Evolutionary conservation across 64 coral and sea anemone genomes (phyloP).

Genomic region (Montipora cactus): DNA sequence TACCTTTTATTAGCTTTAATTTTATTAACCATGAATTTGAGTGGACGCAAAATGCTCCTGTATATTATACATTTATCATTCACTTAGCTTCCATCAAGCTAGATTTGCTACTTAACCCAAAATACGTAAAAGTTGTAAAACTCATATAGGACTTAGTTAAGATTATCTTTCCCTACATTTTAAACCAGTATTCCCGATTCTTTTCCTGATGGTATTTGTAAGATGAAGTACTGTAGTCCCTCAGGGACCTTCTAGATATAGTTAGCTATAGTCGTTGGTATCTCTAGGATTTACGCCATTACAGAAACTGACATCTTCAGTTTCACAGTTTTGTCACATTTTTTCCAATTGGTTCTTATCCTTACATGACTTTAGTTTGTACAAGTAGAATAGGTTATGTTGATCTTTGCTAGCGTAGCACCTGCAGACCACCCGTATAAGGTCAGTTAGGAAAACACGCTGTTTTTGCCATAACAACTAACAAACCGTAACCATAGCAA

Average conservation of each 20-base stretch:
- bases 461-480: background rate
- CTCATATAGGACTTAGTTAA: too few species aligned
- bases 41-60: background rate
- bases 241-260: too few species aligned
- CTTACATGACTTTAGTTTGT: background rate
- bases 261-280: background rate
- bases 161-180: background rate
- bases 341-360: background rate
- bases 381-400: conserved; percentile 43
- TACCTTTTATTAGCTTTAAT: conserved; percentile 4
- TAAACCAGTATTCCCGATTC: background rate
- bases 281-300: background rate
- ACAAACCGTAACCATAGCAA: background rate
- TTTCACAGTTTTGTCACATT: background rate
- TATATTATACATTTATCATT: background rate
- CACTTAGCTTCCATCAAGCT: background rate
- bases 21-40: conserved; percentile 3
- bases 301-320: background rate
- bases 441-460: background rate
- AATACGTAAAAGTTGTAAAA: background rate
- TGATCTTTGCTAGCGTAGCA: conserved; percentile 24
- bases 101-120: background rate
- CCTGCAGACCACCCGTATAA: conserved; percentile 28
- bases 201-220: background rate
- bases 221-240: too few species aligned